Percentiles rank a stretch among this genome's conserved stretches.
phyloP scores from a whole-genome alignment of 2,113 vertebrate genomes.

The Brachionichthys hirsutus region DNA sequence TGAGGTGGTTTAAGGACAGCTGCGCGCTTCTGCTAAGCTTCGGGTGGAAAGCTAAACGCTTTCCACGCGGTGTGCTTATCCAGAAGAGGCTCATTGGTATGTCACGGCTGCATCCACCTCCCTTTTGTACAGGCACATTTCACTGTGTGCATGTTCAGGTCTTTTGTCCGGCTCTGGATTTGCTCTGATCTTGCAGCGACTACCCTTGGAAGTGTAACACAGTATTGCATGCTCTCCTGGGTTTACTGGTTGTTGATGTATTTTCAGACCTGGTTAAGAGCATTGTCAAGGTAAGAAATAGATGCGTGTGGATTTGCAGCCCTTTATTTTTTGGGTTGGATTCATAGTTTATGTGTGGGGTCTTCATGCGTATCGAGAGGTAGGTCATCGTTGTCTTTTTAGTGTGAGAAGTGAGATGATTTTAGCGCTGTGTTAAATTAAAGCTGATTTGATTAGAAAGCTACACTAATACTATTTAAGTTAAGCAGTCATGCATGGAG shows the following conservation, averaged over 20 bases:
- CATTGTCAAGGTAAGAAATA: conserved; percentile 32
- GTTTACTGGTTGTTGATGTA: conserved; percentile 39
- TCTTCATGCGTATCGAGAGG: conserved; percentile 12
- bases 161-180: conserved; percentile 68
- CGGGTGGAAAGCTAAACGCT: conserved; percentile 28
- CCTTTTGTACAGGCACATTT: conserved; percentile 36
- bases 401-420: not conserved
- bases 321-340: not conserved
- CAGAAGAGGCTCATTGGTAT: conserved; percentile 65
- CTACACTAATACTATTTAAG: conserved; percentile 12
- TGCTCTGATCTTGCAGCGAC: conserved; percentile 73
- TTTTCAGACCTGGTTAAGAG: conserved; percentile 44
- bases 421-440: conserved; percentile 16
- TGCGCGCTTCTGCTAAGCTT: conserved; percentile 42
- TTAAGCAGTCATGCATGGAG: conserved; percentile 11
- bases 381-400: conserved; percentile 9
- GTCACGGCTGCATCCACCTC: conserved; percentile 27
- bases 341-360: not conserved
- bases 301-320: conserved; percentile 11
- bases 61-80: conserved; percentile 42
- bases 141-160: conserved; percentile 43
- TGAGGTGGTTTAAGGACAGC: conserved; percentile 26
- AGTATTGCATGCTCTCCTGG: conserved; percentile 43
- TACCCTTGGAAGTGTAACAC: conserved; percentile 61
- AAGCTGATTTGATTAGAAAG: conserved; percentile 30